Evolutionary conservation across 2,888 invertebrate species (phyloP).

Genomic region (Noctua comes): DNA sequence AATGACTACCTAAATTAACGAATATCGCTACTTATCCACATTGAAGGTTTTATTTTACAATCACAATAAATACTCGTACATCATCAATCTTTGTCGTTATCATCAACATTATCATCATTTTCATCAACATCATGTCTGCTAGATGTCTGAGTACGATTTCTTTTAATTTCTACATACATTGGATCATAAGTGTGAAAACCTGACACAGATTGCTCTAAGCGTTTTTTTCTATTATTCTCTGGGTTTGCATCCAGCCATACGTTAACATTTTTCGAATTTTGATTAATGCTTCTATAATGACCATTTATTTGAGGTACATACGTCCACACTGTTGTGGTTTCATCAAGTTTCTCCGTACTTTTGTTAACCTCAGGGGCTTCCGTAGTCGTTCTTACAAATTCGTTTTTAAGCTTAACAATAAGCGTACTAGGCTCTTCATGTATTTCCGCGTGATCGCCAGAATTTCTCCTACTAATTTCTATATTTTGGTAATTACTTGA

Average conservation of each 20-base stretch:
- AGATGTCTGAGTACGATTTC: conserved; percentile 74
- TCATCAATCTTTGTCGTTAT: conserved; percentile 29
- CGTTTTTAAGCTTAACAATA: conserved; percentile 77
- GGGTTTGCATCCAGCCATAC: conserved; percentile 70
- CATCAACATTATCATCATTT: conserved; percentile 2
- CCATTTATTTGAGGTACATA: conserved; percentile 86
- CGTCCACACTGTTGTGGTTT: conserved; percentile 72
- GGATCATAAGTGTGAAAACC: conserved; percentile 77
- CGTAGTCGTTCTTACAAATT: conserved; percentile 66
- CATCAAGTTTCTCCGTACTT: conserved; percentile 57
- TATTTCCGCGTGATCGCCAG: conserved; percentile 41
- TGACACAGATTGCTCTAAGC: conserved; percentile 77
- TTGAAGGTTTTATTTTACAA: conserved; percentile 43
- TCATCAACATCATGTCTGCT: conserved; percentile 39
- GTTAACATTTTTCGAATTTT: conserved; percentile 74
- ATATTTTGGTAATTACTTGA: conserved; percentile 53
- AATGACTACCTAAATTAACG: conserved; percentile 39
- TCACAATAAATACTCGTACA: conserved; percentile 48
- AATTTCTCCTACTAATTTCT: conserved; percentile 57
- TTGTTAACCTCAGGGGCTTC: conserved; percentile 20
- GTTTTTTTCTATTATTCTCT: conserved; percentile 79
- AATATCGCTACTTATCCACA: conserved; percentile 32
- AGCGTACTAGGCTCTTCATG: conserved; percentile 71
- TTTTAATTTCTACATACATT: conserved; percentile 83
- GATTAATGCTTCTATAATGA: conserved; percentile 82